Percentiles rank a stretch among this genome's conserved stretches.
phyloP scores from a whole-genome alignment of 2,113 vertebrate species.

The Melanerpes formicivorus region DNA sequence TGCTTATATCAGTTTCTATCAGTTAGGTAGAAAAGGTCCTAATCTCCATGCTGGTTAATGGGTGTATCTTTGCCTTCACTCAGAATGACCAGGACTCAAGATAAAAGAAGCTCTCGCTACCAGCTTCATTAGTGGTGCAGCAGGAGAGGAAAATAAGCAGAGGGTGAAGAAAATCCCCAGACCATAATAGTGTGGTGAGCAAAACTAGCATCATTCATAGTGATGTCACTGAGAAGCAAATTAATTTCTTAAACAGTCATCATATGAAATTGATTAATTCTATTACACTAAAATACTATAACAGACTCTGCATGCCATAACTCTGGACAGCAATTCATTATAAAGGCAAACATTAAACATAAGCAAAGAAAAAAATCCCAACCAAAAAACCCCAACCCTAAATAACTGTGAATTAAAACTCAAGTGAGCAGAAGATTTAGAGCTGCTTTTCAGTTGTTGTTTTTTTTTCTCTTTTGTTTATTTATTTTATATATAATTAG shows the following conservation, averaged over 20 bases:
- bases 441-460: not conserved
- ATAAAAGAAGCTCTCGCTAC: not conserved
- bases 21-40: not conserved
- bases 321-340: not conserved
- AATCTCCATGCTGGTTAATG: not conserved
- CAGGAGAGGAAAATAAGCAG: not conserved
- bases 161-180: not conserved
- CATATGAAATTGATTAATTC: conserved; percentile 5
- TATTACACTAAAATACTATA: not conserved
- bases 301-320: not conserved
- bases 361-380: not conserved
- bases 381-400: not conserved
- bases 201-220: not conserved
- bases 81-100: not conserved
- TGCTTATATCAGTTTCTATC: not conserved
- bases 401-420: not conserved
- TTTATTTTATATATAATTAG: not conserved
- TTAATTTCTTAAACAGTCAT: not conserved
- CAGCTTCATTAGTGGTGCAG: not conserved
- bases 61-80: not conserved
- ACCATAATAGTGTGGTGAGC: not conserved
- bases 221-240: not conserved
- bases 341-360: not conserved
- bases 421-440: not conserved
- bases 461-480: not conserved